Percentiles rank a stretch among this genome's conserved stretches.
Conservation (phyloP, 2,113 vertebrate genomes). For the Clarias gariepinus region DNA sequence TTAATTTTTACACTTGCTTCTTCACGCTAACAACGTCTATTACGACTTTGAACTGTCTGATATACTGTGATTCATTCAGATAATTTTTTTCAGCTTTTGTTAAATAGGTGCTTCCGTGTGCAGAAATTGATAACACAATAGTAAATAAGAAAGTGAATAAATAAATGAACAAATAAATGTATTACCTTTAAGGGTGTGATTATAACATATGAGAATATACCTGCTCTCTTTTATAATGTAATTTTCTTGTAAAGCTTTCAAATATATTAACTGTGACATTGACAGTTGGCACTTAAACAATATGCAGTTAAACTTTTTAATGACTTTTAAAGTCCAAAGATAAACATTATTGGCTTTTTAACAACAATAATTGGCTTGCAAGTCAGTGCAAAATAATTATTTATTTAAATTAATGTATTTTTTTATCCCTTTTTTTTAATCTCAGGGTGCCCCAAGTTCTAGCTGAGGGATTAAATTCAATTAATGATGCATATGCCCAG, state of each 20-base stretch:
- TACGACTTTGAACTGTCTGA: not conserved
- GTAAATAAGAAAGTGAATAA: too few species aligned
- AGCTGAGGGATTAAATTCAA: constrained; percentile 18
- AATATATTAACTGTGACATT: not conserved
- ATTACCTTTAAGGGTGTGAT: not conserved
- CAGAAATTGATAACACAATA: not conserved
- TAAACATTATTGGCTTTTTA: not conserved
- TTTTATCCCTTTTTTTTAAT: constrained; percentile 22
- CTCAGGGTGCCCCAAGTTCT: constrained; percentile 43
- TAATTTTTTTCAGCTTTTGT: constrained; percentile 35
- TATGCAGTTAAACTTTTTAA: not conserved
- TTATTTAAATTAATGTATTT: not conserved
- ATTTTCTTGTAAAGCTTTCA: not conserved
- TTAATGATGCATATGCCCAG: constrained; percentile 6
- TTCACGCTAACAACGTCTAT: not conserved
- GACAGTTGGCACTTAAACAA: constrained; percentile 8
- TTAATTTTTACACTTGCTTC: constrained; percentile 14
- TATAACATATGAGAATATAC: constrained; percentile 10
- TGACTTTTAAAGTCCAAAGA: not conserved
- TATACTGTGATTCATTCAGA: constrained; percentile 12
- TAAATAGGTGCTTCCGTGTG: constrained; percentile 50
- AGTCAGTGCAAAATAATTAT: not conserved
- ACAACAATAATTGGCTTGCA: constrained; percentile 21
- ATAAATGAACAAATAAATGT: constrained; percentile 8
- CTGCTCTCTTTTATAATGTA: not conserved